Base-by-base conservation (phyloP, 2,888 invertebrate genomes). In the Heliconius charithonia region DNA sequence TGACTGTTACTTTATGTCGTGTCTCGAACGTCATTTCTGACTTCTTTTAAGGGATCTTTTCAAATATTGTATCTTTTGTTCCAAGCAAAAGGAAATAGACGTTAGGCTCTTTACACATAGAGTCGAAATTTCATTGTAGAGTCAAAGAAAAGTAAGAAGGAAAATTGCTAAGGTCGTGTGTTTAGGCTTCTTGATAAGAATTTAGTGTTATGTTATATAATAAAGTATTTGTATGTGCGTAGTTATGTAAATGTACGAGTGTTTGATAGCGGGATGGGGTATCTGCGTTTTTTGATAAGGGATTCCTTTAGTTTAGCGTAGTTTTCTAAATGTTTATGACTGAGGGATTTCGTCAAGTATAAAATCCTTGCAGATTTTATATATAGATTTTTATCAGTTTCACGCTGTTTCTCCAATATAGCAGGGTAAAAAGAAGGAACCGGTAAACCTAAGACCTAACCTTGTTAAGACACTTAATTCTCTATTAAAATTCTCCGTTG, bases 1-100 rank as follows among this genome's bases (percentile, higher is more conserved):
- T 79, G 77, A 6, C 10, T 76, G 4, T 63, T 62, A 51, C 84
- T 84, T 82, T 82, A 81, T 83, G 81, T 85, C 86, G 86, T 87
- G 89, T 90, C 87, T 87, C 85, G 86, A 86, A 85, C 86, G 84
- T 86, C 87, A 82, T 89, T 89, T 88, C 89, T 89, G 87, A 83
- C 85, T 86, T 85, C 88, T 87, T 88, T 87, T 85, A 84, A 77
- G 82, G 85, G 85, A 87, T 87, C 83, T 84, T 82, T 83, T 84
- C 85, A 85, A 83, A 85, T 84, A 85, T 84, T 83, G 81, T 82
- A 81, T 84, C 85, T 32, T 59, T 25, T 78, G 75, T 79, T 70
- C 79, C 45, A 25, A 70, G 73, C 66, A 81, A 70, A 41, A 81
- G 19, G 81, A 79, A 80, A 75, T 63, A 0, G 13, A 45, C 74